Conservation (phyloP, 2,113 vertebrate species). For the Acrocephalus kingi region DNA sequence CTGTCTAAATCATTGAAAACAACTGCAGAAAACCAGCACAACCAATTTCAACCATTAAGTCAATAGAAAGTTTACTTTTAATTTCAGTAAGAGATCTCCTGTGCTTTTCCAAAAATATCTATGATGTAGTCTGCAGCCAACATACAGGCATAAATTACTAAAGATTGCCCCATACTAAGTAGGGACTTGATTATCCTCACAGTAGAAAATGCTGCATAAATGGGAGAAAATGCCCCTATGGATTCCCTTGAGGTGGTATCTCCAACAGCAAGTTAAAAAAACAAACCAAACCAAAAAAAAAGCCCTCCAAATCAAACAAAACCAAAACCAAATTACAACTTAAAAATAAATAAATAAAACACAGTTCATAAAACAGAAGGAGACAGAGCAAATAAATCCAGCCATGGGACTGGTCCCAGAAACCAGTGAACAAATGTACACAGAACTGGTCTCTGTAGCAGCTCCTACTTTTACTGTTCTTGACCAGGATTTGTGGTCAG, state of each 20-base stretch:
- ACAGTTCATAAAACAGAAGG: background rate
- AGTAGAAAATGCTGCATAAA: background rate
- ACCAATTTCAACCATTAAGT: background rate
- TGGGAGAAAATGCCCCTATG: background rate
- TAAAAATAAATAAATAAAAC: background rate
- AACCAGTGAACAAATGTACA: accelerated
- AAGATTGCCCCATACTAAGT: background rate
- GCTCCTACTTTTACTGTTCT: background rate
- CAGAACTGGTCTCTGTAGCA: background rate
- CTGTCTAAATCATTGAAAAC: background rate
- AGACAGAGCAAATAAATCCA: background rate
- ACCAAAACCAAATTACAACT: background rate
- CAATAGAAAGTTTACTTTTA: background rate
- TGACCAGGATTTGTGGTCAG: background rate
- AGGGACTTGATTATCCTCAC: background rate
- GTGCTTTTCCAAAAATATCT: background rate
- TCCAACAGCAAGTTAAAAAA: background rate
- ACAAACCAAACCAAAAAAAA: background rate
- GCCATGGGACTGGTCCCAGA: background rate
- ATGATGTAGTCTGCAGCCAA: background rate
- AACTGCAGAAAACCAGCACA: background rate
- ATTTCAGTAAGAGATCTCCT: background rate
- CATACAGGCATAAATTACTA: background rate
- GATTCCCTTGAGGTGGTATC: background rate
- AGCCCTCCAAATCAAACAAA: background rate